phyloP scores from a whole-genome alignment of 2,888 invertebrate genomes.

The Platycnemis pennipes region DNA sequence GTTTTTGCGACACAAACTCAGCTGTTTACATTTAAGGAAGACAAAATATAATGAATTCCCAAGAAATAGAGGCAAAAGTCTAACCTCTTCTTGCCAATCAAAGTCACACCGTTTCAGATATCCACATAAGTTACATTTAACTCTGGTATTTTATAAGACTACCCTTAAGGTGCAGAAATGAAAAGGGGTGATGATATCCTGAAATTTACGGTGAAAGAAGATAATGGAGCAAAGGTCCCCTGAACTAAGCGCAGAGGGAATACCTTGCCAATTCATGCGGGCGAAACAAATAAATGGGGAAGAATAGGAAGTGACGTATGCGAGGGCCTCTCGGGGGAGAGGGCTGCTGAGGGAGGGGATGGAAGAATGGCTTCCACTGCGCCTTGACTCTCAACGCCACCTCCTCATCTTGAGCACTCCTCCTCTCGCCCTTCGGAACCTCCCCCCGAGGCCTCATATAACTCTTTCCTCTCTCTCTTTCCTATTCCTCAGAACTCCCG shows the following conservation, averaged over 20 bases:
- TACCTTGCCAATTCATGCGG: neutral
- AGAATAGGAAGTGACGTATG: neutral
- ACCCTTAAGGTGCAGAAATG: too few species aligned
- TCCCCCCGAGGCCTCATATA: neutral
- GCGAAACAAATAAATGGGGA: neutral
- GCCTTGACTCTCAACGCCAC: conserved; percentile 52
- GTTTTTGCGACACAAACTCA: too few species aligned
- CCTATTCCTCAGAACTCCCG: conserved; percentile 39
- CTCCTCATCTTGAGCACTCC: conserved; percentile 40
- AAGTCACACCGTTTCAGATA: too few species aligned
- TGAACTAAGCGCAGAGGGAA: neutral
- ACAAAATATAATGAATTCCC: too few species aligned
- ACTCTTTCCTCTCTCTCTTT: conserved; percentile 10
- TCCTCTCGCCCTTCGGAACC: conserved; percentile 7
- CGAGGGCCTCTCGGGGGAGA: neutral
- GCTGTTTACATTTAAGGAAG: too few species aligned
- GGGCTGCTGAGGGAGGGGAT: neutral
- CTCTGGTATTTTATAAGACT: too few species aligned
- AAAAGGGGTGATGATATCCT: too few species aligned
- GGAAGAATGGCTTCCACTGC: neutral
- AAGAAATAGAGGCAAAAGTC: too few species aligned
- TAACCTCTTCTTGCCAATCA: too few species aligned
- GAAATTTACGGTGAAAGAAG: too few species aligned
- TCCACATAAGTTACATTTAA: too few species aligned
- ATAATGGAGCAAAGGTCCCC: too few species aligned